A percentile compares a stretch with the other conserved stretches of the same genome.
Evolutionary conservation across 2,797 vertebrate species (phyloP).

Genomic region (Enteromius mattozi): DNA sequence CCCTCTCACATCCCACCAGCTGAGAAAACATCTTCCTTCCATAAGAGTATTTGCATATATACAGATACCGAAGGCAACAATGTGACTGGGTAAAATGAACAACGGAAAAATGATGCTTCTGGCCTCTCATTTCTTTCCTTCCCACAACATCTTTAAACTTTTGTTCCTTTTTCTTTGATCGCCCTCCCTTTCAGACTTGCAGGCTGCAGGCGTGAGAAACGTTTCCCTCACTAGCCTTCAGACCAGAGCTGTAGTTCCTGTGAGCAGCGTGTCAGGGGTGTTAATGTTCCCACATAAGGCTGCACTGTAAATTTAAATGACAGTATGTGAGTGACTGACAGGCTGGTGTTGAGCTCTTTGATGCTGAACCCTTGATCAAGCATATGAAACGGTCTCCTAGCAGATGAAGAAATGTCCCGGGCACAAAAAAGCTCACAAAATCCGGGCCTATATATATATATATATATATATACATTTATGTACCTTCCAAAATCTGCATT

Average conservation of each 20-base stretch:
- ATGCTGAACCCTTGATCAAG: slow-evolving; percentile 16
- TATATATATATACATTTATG: background rate
- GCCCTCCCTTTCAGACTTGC: background rate
- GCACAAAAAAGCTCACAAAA: background rate
- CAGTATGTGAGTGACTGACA: slow-evolving; percentile 7
- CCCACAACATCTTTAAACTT: background rate
- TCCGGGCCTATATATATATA: background rate
- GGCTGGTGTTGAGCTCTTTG: slow-evolving; percentile 43
- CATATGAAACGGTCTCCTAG: background rate
- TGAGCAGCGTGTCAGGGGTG: slow-evolving; percentile 26
- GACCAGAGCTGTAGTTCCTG: slow-evolving; percentile 40
- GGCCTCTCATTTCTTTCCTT: background rate
- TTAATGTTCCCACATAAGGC: slow-evolving; percentile 39
- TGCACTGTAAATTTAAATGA: slow-evolving; percentile 34
- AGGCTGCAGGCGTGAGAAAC: slow-evolving; percentile 28
- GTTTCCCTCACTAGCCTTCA: background rate
- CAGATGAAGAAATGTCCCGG: background rate
- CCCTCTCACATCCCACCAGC: background rate
- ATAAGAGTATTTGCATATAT: background rate
- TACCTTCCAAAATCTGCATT: background rate
- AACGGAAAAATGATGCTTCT: background rate
- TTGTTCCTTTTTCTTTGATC: slow-evolving; percentile 19
- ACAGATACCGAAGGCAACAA: background rate
- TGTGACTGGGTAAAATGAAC: background rate
- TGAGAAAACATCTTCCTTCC: background rate